Base-by-base conservation (phyloP, 2,113 vertebrate genomes). In the Aptenodytes patagonicus region DNA sequence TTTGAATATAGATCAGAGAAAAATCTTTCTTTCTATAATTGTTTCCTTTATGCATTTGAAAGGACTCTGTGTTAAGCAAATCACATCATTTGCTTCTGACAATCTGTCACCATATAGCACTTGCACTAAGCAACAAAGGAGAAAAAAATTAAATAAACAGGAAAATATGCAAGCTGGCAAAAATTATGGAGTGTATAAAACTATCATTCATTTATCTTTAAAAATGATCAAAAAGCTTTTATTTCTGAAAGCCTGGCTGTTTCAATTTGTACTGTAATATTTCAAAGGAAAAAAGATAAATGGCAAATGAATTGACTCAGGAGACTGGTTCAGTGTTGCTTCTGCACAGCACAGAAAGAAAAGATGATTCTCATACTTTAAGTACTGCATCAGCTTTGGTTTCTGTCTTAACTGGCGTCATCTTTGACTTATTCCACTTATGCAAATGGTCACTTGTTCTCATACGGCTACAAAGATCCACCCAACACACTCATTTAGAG, bases 311-410 rank as follows among this genome's bases (percentile, higher is more conserved):
- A 69, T 76, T 80, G 34, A 65, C 54, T 80, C 9, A 0, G 75
- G 72, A 80, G 93, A 90, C 17, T 72, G 17, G 28, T 61, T 83
- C 73, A 83, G 24, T 52, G 47, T 47, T 87, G 52, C 73, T 94
- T 95, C 77, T 76, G 40, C 58, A 76, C 28, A 93, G 78, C 10
- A 49, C 49, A 80, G 70, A 83, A 88, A 80, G 29, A 38, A 81
- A 94, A 96, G 66, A 91, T 65, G 1, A 44, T 52, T 94, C 79
- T 68, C 78, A 71, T 94, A 95, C 51, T 93, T 94, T 28, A 87
- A 76, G 52, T 47, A 87, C 75, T 89, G 55, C 83, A 92, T 94
- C 84, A 94, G 36, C 58, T 88, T 94, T 95, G 75, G 36, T 91
- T 87, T 90, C 66, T 69, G 10, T 65, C 82, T 96, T 46, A 87